Evolutionary conservation across 30 jellyfish, hydroid and myxozoan genomes (phyloP).

Genomic region (Hydractinia echinata): DNA sequence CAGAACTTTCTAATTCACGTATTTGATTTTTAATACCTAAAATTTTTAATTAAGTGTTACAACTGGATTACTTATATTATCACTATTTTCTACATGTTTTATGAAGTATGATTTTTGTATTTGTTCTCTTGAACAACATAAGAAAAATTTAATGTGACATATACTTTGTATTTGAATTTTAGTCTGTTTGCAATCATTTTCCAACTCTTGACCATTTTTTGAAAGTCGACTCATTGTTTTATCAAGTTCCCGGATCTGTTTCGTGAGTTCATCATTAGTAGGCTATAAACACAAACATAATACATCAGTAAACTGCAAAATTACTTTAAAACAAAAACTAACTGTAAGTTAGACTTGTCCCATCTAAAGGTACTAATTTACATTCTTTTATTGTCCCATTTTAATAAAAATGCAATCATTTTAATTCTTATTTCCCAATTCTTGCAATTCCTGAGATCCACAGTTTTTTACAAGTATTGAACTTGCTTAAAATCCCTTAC

Average conservation of each 20-base stretch:
- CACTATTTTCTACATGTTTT: too few species aligned
- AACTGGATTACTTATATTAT: too few species aligned
- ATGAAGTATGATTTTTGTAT: too few species aligned
- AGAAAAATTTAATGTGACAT: not conserved
- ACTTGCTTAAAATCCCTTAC: too few species aligned
- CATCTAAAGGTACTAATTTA: too few species aligned
- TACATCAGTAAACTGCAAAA: not conserved
- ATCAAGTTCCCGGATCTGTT: conserved; percentile 35
- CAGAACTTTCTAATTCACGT: conserved; percentile 53
- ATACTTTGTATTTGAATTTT: conserved; percentile 64
- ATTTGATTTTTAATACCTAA: conserved; percentile 49
- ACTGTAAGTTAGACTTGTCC: too few species aligned
- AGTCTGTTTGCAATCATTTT: conserved; percentile 53
- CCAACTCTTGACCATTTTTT: conserved; percentile 54
- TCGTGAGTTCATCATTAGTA: conserved; percentile 21
- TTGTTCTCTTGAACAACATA: not conserved
- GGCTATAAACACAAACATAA: conserved; percentile 32
- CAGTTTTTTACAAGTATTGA: too few species aligned
- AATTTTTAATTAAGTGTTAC: not conserved
- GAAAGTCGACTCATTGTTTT: conserved; percentile 19
- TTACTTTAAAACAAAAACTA: too few species aligned
- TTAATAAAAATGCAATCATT: too few species aligned
- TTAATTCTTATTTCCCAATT: too few species aligned
- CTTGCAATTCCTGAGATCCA: too few species aligned
- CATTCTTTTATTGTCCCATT: too few species aligned